Evolutionary conservation across 1,140 invertebrate species (phyloP), one percentile per base, ranked within the genome.

Genomic region (Trichoplusia ni): DNA sequence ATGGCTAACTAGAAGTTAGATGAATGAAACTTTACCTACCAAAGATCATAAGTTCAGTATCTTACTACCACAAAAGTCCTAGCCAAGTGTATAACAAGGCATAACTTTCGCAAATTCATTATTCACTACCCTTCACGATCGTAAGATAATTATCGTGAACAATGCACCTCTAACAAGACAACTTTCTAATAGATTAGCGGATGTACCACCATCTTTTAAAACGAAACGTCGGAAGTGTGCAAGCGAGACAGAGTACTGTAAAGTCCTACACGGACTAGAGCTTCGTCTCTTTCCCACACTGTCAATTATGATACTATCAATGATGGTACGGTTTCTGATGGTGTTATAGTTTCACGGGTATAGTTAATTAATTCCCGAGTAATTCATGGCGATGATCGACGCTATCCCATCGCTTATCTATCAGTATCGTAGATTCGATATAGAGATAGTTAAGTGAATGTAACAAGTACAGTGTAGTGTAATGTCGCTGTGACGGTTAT

Each of bases 361-460:
- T 56, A 64, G 64, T 76, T 81, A 81, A 83, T 83, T 77, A 82
- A 82, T 81, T 77, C 73, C 51, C 64, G 68, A 68, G 58, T 83
- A 82, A 84, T 84, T 72, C 71, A 71, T 68, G 67, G 59, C 71
- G 65, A 74, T 82, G 82, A 86, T 79, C 63, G 77, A 79, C 79
- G 74, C 72, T 84, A 86, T 84, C 79, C 69, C 59, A 67, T 62
- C 42, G 58, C 38, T 44, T 60, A 80, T 84, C 72, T 65, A 56
- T 49, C 31, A 37, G 54, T 35, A 67, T 68, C 59, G n/a, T 64
- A 70, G 73, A 79, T 79, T 63, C 64, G 69, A 76, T 69, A 67
- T 38, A 19, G 37, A 67, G 73, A 76, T 75, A 54, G 64, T 59
- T 79, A 74, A 79, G 64, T 53, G 65, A 70, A 60, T 72, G 71